Evolutionary conservation across 2,888 invertebrate species (phyloP).

Genomic region (Harpalus rubripes): DNA sequence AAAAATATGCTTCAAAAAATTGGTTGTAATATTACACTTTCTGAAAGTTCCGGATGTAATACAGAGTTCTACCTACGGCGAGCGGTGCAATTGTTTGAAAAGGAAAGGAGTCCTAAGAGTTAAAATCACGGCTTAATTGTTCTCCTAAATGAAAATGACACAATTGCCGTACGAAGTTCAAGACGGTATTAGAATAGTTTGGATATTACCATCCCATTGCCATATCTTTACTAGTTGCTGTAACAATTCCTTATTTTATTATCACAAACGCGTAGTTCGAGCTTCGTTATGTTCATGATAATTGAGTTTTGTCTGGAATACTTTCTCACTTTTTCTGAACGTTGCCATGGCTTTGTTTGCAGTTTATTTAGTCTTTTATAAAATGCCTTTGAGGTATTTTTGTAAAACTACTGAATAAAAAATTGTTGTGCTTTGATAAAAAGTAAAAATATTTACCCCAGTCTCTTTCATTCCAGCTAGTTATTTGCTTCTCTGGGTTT

Average conservation of each 20-base stretch:
- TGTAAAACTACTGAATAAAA: constrained; percentile 33
- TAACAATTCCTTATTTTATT: neutral
- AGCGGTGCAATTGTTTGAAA: constrained; percentile 47
- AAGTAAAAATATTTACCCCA: constrained; percentile 35
- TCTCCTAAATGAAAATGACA: constrained; percentile 54
- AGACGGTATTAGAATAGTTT: constrained; percentile 57
- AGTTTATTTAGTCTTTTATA: constrained; percentile 10
- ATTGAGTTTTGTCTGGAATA: constrained; percentile 20
- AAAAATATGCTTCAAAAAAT: neutral
- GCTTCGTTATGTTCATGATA: constrained; percentile 9
- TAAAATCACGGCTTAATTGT: constrained; percentile 61
- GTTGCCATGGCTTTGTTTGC: constrained; percentile 16
- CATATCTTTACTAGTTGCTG: constrained; percentile 1
- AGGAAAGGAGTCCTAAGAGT: constrained; percentile 4
- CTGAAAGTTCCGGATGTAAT: neutral
- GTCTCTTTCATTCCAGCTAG: constrained; percentile 1
- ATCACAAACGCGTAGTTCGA: too few relatives aligned
- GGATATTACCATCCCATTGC: constrained; percentile 5
- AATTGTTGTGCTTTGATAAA: constrained; percentile 45
- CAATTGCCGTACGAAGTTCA: constrained; percentile 63
- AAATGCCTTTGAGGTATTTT: constrained; percentile 39
- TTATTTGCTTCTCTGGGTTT: constrained; percentile 14
- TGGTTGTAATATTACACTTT: neutral
- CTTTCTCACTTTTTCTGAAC: neutral
- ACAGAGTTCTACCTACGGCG: neutral